A percentile compares a stretch with the other conserved stretches of the same genome.
These are phyloP conservation scores for Tachyglossus aculeatus DNA, from an alignment of 2,797 vertebrate species.

Conservation along the genomic window DNA sequence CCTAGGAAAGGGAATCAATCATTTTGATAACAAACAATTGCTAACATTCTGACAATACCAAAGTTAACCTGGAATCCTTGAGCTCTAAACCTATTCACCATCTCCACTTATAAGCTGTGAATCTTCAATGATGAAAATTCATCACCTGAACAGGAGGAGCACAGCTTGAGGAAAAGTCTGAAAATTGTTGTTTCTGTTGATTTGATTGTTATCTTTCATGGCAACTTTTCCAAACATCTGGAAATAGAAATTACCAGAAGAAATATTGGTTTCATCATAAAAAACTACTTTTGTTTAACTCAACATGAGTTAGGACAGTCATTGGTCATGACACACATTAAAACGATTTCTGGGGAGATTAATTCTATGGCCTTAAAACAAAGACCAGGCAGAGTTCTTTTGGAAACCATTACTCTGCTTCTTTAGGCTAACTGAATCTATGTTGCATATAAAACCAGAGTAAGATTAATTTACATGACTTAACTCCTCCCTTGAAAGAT, in stretches of 20 bases:
- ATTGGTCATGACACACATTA: too few relatives aligned
- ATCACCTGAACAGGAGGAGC: slow-evolving; percentile 93
- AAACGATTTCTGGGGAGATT: too few relatives aligned
- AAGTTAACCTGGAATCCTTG: not conserved
- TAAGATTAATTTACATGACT: too few relatives aligned
- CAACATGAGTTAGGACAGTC: not conserved
- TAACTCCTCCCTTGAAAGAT: too few relatives aligned
- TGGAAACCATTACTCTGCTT: too few relatives aligned
- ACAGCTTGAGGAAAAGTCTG: slow-evolving; percentile 97
- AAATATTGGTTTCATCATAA: not conserved
- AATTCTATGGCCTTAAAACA: too few relatives aligned
- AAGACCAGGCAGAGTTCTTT: too few relatives aligned
- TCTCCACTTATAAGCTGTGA: not conserved
- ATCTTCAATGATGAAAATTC: not conserved
- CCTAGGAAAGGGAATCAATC: not conserved
- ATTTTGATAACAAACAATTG: not conserved
- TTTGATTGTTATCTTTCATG: slow-evolving; percentile 95
- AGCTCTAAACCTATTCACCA: not conserved
- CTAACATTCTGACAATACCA: not conserved
- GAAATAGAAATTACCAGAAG: slow-evolving; percentile 23
- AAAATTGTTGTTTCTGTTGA: slow-evolving; percentile 99
- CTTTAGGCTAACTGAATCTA: too few relatives aligned
- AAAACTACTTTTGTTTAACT: too few relatives aligned
- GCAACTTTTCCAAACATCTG: slow-evolving; percentile 98
- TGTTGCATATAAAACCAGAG: too few relatives aligned